A percentile compares a stretch with the other conserved stretches of the same genome.
Evolutionary conservation across 2,113 vertebrate genomes (phyloP).

Genomic region (Edolisoma coerulescens): DNA sequence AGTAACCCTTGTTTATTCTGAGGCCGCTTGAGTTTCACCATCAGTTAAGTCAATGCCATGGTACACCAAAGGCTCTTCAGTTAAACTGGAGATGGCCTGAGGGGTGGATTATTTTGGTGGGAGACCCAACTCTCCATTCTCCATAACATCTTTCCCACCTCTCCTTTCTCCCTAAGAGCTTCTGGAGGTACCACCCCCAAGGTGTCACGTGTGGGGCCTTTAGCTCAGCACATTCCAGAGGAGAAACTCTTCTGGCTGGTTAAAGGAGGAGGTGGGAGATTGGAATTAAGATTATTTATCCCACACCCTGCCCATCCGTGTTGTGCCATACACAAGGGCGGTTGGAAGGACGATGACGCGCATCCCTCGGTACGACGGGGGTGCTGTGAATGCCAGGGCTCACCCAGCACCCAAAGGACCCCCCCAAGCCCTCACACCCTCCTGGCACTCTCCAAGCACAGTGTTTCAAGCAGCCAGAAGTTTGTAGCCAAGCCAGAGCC

Average conservation of each 20-base stretch:
- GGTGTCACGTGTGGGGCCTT: neutral
- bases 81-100: neutral
- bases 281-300: neutral
- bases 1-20: neutral
- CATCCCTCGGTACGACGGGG: fast-evolving
- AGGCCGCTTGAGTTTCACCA: neutral
- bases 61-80: neutral
- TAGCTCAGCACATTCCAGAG: neutral
- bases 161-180: neutral
- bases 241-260: neutral
- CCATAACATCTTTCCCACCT: neutral
- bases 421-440: neutral
- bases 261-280: neutral
- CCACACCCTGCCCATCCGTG: neutral
- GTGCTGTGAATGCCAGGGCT: neutral
- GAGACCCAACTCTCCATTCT: neutral
- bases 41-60: neutral
- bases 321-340: neutral
- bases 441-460: neutral
- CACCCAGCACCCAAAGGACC: neutral
- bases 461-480: neutral
- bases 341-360: fast-evolving
- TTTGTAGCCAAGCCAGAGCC: neutral
- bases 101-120: neutral
- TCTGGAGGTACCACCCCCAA: neutral